A percentile compares a stretch with the other conserved stretches of the same genome.
Conservation (phyloP, 1,140 invertebrate genomes). For the Brachionus rubens region DNA sequence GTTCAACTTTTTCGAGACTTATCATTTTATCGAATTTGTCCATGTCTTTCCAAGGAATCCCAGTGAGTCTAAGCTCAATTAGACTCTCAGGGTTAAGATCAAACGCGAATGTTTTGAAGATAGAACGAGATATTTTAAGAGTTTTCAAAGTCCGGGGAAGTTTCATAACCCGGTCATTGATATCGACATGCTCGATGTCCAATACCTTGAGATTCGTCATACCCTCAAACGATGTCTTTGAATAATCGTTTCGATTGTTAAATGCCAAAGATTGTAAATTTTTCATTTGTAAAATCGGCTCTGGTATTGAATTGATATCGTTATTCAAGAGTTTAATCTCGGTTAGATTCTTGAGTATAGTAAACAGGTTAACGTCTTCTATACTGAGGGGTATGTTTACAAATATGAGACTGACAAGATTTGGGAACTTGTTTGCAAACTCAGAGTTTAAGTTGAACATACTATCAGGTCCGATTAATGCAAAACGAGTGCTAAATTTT, state of each 20-base stretch:
- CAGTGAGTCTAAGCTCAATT: background rate
- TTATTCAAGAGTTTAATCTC: conserved; percentile 12
- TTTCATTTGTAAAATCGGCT: background rate
- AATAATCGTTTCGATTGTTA: background rate
- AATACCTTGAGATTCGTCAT: background rate
- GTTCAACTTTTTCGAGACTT: background rate
- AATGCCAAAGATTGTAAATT: background rate
- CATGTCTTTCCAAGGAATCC: background rate
- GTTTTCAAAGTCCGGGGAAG: background rate
- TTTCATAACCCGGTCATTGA: background rate
- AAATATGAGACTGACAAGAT: background rate
- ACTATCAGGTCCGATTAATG: background rate
- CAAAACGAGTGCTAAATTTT: background rate
- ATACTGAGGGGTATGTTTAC: background rate
- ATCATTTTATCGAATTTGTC: conserved; percentile 11
- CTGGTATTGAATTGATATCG: background rate
- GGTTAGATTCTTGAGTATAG: background rate
- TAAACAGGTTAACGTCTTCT: background rate
- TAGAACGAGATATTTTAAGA: background rate
- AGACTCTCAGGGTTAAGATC: background rate
- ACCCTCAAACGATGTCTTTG: background rate
- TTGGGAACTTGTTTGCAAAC: conserved; percentile 1
- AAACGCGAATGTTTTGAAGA: background rate
- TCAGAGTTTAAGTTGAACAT: background rate
- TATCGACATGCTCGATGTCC: background rate